Base-by-base conservation (phyloP, 2,888 invertebrate genomes). In the Yponomeuta malinellus region DNA sequence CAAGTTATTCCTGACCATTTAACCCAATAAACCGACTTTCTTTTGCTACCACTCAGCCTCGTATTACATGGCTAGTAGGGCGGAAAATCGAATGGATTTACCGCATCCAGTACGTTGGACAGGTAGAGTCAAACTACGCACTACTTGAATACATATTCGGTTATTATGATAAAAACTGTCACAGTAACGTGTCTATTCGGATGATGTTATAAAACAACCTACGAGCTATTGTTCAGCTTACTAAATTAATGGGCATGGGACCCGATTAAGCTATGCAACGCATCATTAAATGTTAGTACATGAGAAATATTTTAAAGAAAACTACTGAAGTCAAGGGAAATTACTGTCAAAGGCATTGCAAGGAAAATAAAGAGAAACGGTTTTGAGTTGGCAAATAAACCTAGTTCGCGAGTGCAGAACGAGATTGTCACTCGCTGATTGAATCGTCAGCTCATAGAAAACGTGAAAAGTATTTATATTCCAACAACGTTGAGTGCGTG, bases 91-190 rank as follows among this genome's bases (percentile, higher is more conserved):
- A 71, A 69, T 52, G 68, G 29, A 3, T 31, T 63, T 63, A 59
- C 52, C 59, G 73, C 71, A 71, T 71, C 37, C 52, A 23, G 29
- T 52, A 48, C 10, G 68, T 67, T n/a, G 37, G 10, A 2, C 68
- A 31, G 10, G 63, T 15, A n/a, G 68, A 69, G 65, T 78, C 78
- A 77, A 78, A 79, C 78, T 80, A 79, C 82, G 81, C 77, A 83
- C 83, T 77, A 75, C 83, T 84, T 83, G 90, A 90, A 90, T 90
- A 89, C 83, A 86, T 87, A 90, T 88, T 86, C 83, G 80, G 82
- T 82, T 87, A 87, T 89, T 89, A 90, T 86, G 87, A 88, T 89
- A 85, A 85, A 85, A 86, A 85, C 78, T 83, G 84, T 83, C 80
- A 81, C 83, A 83, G 63, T 15, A n/a, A 33, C 43, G 31, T 37